Evolutionary conservation across 1,140 invertebrate species (phyloP).

Genomic region (Parasteatoda tepidariorum): DNA sequence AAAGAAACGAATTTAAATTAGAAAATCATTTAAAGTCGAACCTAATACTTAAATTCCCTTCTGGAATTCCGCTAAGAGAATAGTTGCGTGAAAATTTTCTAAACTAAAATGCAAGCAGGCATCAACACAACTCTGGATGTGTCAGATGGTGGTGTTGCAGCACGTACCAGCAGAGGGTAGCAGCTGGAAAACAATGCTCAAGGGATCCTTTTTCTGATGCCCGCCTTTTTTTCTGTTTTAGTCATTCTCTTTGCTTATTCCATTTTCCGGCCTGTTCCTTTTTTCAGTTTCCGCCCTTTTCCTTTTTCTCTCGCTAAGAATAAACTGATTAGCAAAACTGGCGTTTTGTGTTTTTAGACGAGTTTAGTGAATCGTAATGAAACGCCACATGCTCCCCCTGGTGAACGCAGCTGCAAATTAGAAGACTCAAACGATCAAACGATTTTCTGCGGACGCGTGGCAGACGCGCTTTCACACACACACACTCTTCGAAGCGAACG

Average conservation of each 20-base stretch:
- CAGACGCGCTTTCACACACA: conserved; percentile 15
- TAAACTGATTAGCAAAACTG: conserved; percentile 55
- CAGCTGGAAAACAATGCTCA: conserved; percentile 45
- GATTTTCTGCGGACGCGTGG: conserved; percentile 35
- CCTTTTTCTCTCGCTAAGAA: conserved; percentile 7
- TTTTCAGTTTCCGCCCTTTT: background rate
- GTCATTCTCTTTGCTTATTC: too few relatives aligned
- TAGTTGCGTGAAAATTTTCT: background rate
- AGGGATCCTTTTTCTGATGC: conserved; percentile 16
- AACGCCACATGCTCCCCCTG: conserved; percentile 44
- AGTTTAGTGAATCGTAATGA: conserved; percentile 52
- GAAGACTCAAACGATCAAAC: conserved; percentile 42
- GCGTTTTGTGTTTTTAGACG: conserved; percentile 39
- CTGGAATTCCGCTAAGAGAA: background rate
- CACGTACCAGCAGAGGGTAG: conserved; percentile 1
- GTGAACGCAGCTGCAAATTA: conserved; percentile 52
- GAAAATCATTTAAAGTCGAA: background rate
- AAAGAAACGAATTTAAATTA: background rate
- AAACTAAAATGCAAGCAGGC: background rate
- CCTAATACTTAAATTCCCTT: conserved; percentile 5
- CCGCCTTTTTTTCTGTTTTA: background rate
- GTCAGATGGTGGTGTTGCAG: conserved; percentile 26
- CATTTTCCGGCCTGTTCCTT: background rate
- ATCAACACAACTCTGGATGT: conserved; percentile 18
- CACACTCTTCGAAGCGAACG: too few relatives aligned